phyloP scores from a whole-genome alignment of 2,797 vertebrate genomes.

The Carapus acus region DNA sequence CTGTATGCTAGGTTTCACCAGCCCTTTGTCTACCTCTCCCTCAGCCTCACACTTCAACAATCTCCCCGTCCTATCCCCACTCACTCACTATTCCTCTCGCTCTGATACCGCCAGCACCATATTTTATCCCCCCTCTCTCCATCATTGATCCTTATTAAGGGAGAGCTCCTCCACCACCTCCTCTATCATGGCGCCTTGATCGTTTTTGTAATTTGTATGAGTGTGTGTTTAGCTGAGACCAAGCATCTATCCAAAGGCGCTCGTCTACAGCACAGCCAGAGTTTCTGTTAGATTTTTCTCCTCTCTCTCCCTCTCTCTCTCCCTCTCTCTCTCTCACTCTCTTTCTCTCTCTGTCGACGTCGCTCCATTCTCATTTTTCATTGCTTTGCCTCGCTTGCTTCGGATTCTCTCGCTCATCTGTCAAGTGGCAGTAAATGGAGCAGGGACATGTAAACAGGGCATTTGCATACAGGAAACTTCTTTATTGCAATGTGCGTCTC shows the following conservation, averaged over 20 bases:
- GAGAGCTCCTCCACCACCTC: conserved; percentile 32
- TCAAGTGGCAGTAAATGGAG: conserved; percentile 66
- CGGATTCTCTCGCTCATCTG: conserved; percentile 60
- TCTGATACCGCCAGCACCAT: conserved; percentile 29
- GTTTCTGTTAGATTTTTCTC: conserved; percentile 40
- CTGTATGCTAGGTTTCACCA: conserved; percentile 43
- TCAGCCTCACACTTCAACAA: conserved; percentile 13
- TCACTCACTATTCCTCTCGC: conserved; percentile 41
- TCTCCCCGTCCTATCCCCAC: conserved; percentile 29
- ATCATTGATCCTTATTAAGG: conserved; percentile 37
- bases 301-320: no score
- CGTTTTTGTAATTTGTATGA: conserved; percentile 38
- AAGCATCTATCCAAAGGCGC: conserved; percentile 38
- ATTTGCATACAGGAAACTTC: conserved; percentile 76
- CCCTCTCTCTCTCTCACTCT: no score
- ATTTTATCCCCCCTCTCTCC: conserved; percentile 33
- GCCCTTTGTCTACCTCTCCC: conserved; percentile 27
- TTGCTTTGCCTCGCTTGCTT: conserved; percentile 50
- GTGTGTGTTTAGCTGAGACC: conserved; percentile 26
- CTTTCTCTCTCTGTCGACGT: conserved; percentile 39
- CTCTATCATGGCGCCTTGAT: conserved; percentile 27
- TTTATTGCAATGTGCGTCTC: conserved; percentile 68
- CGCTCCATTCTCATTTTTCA: conserved; percentile 64
- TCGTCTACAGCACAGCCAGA: conserved; percentile 43
- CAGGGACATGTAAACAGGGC: conserved; percentile 63